These are phyloP conservation scores for Drosophila sproati DNA, from an alignment of 1,140 invertebrate species.

Conservation along the genomic window DNA sequence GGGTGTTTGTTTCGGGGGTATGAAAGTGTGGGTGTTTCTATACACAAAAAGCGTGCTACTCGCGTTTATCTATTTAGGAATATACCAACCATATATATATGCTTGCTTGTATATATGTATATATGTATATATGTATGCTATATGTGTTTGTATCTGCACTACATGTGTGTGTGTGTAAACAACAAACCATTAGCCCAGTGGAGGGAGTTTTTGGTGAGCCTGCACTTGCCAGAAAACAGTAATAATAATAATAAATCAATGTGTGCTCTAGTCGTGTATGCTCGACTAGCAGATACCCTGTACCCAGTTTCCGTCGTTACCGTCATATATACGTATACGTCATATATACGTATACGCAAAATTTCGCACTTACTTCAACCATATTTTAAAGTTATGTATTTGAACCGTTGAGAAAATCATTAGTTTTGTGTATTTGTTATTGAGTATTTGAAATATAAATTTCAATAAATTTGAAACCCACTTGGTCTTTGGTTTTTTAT, in stretches of 20 bases:
- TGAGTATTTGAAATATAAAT: constrained; percentile 2
- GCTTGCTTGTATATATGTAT: constrained; percentile 36
- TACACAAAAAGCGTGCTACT: constrained; percentile 80
- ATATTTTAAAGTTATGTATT: background rate
- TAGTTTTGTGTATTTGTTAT: background rate
- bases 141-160: constrained; percentile 17
- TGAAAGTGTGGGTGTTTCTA: constrained; percentile 36
- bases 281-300: constrained; percentile 27
- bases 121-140: constrained; percentile 23
- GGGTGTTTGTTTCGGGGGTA: constrained; percentile 3
- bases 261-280: constrained; percentile 13
- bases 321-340: background rate
- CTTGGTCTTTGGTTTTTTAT: background rate
- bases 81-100: background rate
- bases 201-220: constrained; percentile 69
- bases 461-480: background rate
- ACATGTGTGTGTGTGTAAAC: constrained; percentile 41
- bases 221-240: constrained; percentile 52
- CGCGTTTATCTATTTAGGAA: constrained; percentile 48
- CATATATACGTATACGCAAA: background rate
- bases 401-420: background rate
- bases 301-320: background rate
- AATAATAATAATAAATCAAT: constrained; percentile 19
- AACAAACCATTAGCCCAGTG: constrained; percentile 58
- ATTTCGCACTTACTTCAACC: too few species aligned